Evolutionary conservation across 2,113 vertebrate genomes (phyloP).

Genomic region (Hippocampus abdominalis): DNA sequence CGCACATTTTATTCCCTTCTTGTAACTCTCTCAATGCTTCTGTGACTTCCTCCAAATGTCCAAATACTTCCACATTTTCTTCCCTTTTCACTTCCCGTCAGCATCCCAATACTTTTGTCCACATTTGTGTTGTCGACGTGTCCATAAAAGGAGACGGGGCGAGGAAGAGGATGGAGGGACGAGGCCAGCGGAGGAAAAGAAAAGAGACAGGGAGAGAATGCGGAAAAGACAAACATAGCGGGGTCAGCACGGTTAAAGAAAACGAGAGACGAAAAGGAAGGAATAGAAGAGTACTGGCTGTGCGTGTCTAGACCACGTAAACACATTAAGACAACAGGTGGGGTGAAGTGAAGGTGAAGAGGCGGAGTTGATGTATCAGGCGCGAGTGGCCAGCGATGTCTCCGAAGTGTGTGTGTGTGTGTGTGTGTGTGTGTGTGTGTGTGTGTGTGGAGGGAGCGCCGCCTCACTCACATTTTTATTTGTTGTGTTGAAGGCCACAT

Average conservation of each 20-base stretch:
- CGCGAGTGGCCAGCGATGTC: constrained; percentile 24
- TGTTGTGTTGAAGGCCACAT: constrained; percentile 30
- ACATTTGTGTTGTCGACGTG: background rate
- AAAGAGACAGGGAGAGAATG: constrained; percentile 8
- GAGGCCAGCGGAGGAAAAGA: constrained; percentile 2
- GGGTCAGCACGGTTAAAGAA: constrained; percentile 20
- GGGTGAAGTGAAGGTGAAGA: background rate
- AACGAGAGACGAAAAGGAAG: constrained; percentile 27
- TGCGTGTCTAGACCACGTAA: too few species aligned
- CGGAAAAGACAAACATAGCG: constrained; percentile 29
- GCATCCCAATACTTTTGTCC: too few species aligned
- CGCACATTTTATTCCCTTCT: too few species aligned
- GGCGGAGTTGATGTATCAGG: background rate
- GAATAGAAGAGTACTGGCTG: too few species aligned
- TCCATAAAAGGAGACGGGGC: background rate
- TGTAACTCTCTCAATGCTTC: too few species aligned
- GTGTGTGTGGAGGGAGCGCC: too few species aligned
- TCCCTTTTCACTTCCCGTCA: too few species aligned
- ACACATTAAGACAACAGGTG: too few species aligned
- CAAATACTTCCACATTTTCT: too few species aligned
- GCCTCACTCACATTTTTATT: too few species aligned
- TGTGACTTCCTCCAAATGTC: too few species aligned
- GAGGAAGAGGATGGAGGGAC: background rate
- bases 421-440: background rate
- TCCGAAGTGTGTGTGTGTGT: constrained; percentile 27